Percentiles rank a stretch among this genome's conserved stretches.
phyloP scores from a whole-genome alignment of 1,140 invertebrate genomes.

The Rhizoglyphus robini region DNA sequence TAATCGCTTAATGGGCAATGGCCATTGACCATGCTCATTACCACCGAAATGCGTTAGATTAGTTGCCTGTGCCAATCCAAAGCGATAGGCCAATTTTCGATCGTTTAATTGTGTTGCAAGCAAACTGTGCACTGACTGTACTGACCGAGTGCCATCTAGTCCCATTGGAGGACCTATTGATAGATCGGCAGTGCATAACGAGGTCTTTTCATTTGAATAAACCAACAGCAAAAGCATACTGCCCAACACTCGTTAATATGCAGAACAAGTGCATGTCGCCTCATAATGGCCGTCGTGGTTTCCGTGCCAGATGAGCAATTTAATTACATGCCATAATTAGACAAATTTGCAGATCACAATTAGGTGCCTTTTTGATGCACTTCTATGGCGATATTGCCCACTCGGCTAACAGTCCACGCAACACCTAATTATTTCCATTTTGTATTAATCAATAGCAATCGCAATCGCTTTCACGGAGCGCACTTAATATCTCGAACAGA shows the following conservation, averaged over 20 bases:
- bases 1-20: no score
- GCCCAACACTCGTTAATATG: neutral
- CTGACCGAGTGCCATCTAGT: neutral
- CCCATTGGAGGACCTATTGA: neutral
- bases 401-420: neutral
- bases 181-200: neutral
- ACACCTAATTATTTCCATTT: constrained; percentile 4
- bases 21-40: no score
- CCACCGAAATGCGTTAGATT: no score
- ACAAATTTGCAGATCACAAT: constrained; percentile 10
- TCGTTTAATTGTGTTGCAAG: no score
- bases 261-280: neutral
- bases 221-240: neutral
- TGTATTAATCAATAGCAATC: constrained; percentile 1
- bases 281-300: neutral
- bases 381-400: neutral
- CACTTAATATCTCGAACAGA: no score
- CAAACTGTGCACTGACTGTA: neutral
- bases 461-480: no score
- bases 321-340: constrained; percentile 10
- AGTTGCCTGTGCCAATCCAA: no score
- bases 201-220: constrained; percentile 11
- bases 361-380: neutral
- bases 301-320: neutral
- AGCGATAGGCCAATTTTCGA: neutral